Evolutionary conservation across 2,888 invertebrate species (phyloP).

Genomic region (Epinotia brunnichana): DNA sequence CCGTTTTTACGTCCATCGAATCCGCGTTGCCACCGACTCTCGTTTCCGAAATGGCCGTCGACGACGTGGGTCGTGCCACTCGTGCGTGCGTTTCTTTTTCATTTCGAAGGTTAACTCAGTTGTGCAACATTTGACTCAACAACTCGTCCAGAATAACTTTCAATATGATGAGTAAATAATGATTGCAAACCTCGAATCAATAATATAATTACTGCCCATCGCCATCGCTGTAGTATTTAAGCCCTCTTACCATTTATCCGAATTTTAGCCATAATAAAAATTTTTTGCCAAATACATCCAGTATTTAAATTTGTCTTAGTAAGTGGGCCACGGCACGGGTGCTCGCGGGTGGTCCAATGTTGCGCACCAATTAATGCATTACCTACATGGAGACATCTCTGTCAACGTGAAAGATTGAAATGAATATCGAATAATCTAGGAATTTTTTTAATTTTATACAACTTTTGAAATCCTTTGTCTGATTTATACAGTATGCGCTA

Average conservation of each 20-base stretch:
- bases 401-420: slow-evolving; percentile 46
- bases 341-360: slow-evolving; percentile 64
- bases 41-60: slow-evolving; percentile 49
- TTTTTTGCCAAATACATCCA: no score
- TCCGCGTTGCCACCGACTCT: slow-evolving; percentile 25
- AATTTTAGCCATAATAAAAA: slow-evolving; percentile 54
- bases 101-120: slow-evolving; percentile 71
- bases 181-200: slow-evolving; percentile 39
- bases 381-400: slow-evolving; percentile 63
- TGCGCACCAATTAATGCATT: slow-evolving; percentile 67
- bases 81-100: slow-evolving; percentile 72
- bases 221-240: slow-evolving; percentile 7
- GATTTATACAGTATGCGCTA: slow-evolving; percentile 16
- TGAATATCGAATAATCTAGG: slow-evolving; percentile 23
- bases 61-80: slow-evolving; percentile 63
- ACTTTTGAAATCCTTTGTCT: slow-evolving; percentile 37
- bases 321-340: slow-evolving; percentile 72
- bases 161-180: slow-evolving; percentile 63
- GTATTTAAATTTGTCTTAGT: slow-evolving; percentile 79
- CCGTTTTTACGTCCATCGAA: neutral
- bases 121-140: slow-evolving; percentile 67
- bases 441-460: no score
- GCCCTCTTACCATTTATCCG: slow-evolving; percentile 56
- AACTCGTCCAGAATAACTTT: slow-evolving; percentile 64
- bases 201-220: neutral